phyloP scores from a whole-genome alignment of 92 coral and sea anemone genomes.

The Montipora capitata region DNA sequence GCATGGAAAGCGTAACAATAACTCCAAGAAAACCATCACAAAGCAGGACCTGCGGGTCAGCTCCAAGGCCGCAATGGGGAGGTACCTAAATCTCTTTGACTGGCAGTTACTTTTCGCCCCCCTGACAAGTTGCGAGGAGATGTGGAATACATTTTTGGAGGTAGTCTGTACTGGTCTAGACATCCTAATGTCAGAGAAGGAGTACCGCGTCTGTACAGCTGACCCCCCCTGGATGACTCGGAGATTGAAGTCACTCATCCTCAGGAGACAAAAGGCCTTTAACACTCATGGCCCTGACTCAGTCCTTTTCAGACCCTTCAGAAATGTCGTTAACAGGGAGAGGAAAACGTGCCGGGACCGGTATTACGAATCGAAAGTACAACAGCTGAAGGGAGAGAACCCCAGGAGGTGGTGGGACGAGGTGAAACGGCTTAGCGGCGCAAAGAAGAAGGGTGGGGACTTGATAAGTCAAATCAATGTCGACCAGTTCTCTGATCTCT shows the following conservation, averaged over 20 bases:
- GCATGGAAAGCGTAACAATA: not conserved
- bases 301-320: constrained; percentile 10
- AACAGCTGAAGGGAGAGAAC: constrained; percentile 47
- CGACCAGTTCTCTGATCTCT: constrained; percentile 41
- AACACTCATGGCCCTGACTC: not conserved
- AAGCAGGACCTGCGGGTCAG: not conserved
- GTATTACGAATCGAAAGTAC: constrained; percentile 56
- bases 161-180: not conserved
- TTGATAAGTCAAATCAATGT: constrained; percentile 44
- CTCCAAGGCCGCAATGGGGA: not conserved
- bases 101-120: not conserved
- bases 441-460: constrained; percentile 13
- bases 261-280: not conserved
- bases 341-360: constrained; percentile 36
- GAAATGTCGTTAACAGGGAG: constrained; percentile 50
- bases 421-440: constrained; percentile 36
- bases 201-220: constrained; percentile 10
- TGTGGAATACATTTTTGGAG: not conserved
- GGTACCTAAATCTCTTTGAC: not conserved
- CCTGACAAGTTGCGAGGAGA: not conserved
- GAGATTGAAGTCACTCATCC: not conserved
- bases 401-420: constrained; percentile 61
- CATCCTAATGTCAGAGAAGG: not conserved
- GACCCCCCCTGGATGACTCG: not conserved
- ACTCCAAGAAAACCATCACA: constrained; percentile 2